Percentiles rank a stretch among this genome's conserved stretches.
Conservation (phyloP, 2,113 vertebrate genomes). For the Blennius ocellaris region DNA sequence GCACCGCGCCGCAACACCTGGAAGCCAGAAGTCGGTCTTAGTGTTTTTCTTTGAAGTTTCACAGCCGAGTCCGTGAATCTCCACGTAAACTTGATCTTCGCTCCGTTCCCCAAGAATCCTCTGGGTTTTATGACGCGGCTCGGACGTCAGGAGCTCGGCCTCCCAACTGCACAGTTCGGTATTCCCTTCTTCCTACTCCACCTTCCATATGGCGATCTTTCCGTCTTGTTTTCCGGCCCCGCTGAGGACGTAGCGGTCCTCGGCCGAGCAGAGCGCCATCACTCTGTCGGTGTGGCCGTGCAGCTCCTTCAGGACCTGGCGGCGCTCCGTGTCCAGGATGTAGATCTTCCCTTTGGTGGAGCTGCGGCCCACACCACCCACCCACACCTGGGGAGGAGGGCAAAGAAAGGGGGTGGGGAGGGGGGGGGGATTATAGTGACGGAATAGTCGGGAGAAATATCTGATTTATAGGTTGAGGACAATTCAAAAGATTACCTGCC, state of each 20-base stretch:
- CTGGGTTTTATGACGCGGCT: neutral
- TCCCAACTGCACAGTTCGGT: neutral
- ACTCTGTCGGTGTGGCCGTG: conserved; percentile 87
- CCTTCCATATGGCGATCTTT: conserved; percentile 97
- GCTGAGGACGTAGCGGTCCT: conserved; percentile 94
- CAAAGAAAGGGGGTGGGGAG: neutral
- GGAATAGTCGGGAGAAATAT: neutral
- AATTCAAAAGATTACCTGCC: too few species aligned
- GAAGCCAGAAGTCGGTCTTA: neutral
- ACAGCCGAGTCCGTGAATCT: conserved; percentile 1
- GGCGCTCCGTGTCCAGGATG: conserved; percentile 84
- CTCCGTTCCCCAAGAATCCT: neutral
- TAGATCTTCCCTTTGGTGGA: conserved; percentile 93
- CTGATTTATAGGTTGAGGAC: too few species aligned
- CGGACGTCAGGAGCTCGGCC: neutral
- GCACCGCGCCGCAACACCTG: neutral
- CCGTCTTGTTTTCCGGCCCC: conserved; percentile 90
- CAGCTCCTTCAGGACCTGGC: conserved; percentile 91
- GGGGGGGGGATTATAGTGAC: neutral
- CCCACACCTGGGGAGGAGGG: conserved; percentile 87
- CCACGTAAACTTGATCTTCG: conserved; percentile 34
- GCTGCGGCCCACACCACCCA: conserved; percentile 87
- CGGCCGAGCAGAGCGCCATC: conserved; percentile 89
- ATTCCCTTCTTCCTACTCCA: conserved; percentile 79
- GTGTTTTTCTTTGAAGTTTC: conserved; percentile 14